Evolutionary conservation across 1,140 invertebrate genomes (phyloP).

Genomic region (Temnothorax curvispinosus): DNA sequence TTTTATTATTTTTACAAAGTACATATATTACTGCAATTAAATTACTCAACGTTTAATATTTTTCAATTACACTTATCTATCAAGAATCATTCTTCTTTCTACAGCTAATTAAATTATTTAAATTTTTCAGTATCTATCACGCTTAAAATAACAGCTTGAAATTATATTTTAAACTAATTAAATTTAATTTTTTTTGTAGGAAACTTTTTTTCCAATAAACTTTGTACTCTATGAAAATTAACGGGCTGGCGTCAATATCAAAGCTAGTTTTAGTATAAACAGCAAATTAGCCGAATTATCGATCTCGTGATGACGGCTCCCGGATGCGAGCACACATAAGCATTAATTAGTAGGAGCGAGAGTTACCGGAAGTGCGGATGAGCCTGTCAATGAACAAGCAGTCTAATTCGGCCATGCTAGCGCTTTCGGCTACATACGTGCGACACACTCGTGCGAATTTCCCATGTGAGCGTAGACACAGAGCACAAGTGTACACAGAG

Average conservation of each 20-base stretch:
- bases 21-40: neutral
- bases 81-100: neutral
- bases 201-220: conserved; percentile 12
- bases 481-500: conserved; percentile 54
- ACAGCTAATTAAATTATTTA: neutral
- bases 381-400: conserved; percentile 54
- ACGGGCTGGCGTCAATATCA: neutral
- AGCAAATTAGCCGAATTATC: conserved; percentile 56
- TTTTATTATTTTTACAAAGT: neutral
- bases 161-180: neutral
- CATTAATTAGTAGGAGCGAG: conserved; percentile 67
- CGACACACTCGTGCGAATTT: conserved; percentile 69
- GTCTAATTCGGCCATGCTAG: conserved; percentile 59
- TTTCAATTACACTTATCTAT: neutral
- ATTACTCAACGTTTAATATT: neutral
- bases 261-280: conserved; percentile 44
- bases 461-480: conserved; percentile 61
- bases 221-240: conserved; percentile 12
- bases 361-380: conserved; percentile 64
- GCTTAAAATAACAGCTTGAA: neutral
- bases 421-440: conserved; percentile 53
- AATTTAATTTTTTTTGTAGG: conserved; percentile 16
- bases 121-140: neutral
- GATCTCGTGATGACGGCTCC: conserved; percentile 36
- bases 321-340: conserved; percentile 40